Conservation (phyloP, 2,797 vertebrate species). For the Molossus alvarezi region DNA sequence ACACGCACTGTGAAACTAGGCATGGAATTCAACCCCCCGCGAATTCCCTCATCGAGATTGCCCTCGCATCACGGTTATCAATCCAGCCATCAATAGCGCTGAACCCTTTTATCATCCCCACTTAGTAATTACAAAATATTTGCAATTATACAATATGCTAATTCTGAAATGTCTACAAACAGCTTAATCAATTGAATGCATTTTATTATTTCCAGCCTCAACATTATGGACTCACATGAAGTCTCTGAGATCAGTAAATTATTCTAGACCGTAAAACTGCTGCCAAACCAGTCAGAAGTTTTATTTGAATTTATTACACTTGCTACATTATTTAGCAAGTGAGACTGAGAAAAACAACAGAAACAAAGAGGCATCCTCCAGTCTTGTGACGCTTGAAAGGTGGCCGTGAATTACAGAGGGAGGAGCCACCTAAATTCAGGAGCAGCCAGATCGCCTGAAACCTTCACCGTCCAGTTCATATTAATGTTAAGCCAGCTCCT, state of each 20-base stretch:
- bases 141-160: conserved; percentile 89
- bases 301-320: conserved; percentile 89
- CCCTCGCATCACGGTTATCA: conserved; percentile 85
- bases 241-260: conserved; percentile 89
- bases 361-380: conserved; percentile 79
- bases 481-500: not conserved
- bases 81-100: conserved; percentile 82
- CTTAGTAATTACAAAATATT: conserved; percentile 90
- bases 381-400: conserved; percentile 42
- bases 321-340: conserved; percentile 87
- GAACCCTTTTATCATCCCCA: conserved; percentile 87
- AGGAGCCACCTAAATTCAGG: not conserved
- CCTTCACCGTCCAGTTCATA: not conserved
- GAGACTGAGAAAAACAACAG: conserved; percentile 84
- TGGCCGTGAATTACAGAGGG: conserved; percentile 64
- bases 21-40: not conserved
- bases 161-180: conserved; percentile 88
- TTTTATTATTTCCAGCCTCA: conserved; percentile 91
- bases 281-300: conserved; percentile 89
- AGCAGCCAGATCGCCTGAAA: not conserved
- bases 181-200: conserved; percentile 90
- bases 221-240: conserved; percentile 88
- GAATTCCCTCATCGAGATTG: conserved; percentile 76
- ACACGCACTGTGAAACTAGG: too few species aligned
- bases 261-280: conserved; percentile 88